A percentile compares a stretch with the other conserved stretches of the same genome.
These are phyloP conservation scores for Lineus longissimus DNA, from an alignment of 1,140 invertebrate species.

Conservation along the genomic window DNA sequence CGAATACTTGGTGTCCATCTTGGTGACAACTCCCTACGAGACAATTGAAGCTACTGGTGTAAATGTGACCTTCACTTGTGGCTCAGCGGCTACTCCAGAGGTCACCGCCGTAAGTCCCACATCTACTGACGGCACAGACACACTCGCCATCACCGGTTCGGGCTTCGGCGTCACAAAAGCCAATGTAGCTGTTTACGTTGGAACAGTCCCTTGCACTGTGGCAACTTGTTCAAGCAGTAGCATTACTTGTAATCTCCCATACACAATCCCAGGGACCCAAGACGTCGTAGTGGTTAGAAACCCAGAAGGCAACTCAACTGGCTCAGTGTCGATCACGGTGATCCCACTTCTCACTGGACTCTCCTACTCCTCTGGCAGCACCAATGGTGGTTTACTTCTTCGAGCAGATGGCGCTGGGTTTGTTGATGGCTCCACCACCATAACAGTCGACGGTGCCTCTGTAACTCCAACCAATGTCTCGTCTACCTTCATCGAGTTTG, in stretches of 20 bases:
- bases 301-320: too few relatives aligned
- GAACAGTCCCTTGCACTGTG: slow-evolving; percentile 23
- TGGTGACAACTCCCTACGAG: neutral
- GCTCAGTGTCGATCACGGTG: neutral
- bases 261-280: too few relatives aligned
- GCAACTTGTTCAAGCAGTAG: slow-evolving; percentile 4
- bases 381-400: neutral
- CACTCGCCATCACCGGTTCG: slow-evolving; percentile 24
- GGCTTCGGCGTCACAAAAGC: slow-evolving; percentile 21
- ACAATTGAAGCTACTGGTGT: neutral
- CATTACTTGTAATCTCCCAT: too few relatives aligned
- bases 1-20: neutral
- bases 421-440: neutral
- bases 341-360: neutral
- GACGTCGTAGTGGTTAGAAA: too few relatives aligned
- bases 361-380: neutral
- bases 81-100: neutral
- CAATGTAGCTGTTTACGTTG: slow-evolving; percentile 26
- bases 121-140: neutral
- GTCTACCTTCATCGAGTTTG: too few relatives aligned
- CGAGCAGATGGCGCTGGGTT: neutral
- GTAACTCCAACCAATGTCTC: too few relatives aligned
- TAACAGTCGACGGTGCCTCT: too few relatives aligned
- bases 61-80: neutral
- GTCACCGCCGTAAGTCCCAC: neutral